These are phyloP conservation scores for Limnephilus auricula DNA, from an alignment of 2,888 invertebrate genomes.

Conservation along the genomic window DNA sequence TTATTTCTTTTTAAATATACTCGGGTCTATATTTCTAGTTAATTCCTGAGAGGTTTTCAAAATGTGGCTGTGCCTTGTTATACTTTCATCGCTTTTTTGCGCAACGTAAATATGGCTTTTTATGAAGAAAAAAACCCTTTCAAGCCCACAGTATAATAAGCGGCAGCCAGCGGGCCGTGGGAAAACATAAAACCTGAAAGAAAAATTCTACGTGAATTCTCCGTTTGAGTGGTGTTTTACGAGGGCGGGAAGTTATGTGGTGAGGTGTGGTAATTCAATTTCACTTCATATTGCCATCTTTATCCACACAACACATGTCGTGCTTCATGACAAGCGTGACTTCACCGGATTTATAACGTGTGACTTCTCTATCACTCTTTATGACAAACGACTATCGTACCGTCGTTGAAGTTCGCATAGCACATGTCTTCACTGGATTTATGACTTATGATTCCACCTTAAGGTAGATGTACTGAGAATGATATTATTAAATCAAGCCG, in stretches of 20 bases:
- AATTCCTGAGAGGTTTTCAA: background rate
- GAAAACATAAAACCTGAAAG: constrained; percentile 14
- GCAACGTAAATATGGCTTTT: constrained; percentile 11
- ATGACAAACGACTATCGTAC: background rate
- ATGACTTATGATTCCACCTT: no score
- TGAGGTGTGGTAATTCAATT: constrained; percentile 32
- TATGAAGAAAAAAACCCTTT: constrained; percentile 29
- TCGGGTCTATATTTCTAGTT: background rate
- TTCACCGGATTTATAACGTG: background rate
- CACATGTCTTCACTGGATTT: background rate
- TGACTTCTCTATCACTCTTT: background rate
- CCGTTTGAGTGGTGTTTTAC: constrained; percentile 11
- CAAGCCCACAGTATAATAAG: background rate
- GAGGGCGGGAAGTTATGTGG: background rate
- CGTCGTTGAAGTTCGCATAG: background rate
- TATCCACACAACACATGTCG: constrained; percentile 22
- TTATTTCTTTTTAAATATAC: background rate
- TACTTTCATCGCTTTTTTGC: constrained; percentile 4
- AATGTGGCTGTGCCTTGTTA: background rate
- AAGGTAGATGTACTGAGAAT: no score
- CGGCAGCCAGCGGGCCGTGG: background rate
- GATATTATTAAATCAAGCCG: no score
- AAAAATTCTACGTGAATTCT: background rate
- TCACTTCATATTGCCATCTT: constrained; percentile 18
- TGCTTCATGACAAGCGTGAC: background rate